Percentiles rank a stretch among this genome's conserved stretches.
These are phyloP conservation scores for Microtus obscurus DNA, from an alignment of 2,797 vertebrate genomes.

Conservation along the genomic window DNA sequence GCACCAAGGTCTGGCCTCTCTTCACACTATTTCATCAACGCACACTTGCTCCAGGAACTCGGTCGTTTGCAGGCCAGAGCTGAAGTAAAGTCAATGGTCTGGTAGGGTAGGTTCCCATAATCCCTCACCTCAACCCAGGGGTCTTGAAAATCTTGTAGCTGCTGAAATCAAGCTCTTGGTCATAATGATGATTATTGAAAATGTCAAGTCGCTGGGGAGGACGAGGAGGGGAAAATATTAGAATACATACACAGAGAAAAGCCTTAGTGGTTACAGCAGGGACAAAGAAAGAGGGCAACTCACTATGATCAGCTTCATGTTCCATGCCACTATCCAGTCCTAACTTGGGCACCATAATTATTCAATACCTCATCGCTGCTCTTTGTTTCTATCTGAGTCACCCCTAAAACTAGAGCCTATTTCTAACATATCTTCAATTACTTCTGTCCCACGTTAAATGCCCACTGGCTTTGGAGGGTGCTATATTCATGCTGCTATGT, in stretches of 20 bases:
- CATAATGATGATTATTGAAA: background rate
- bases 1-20: background rate
- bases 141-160: background rate
- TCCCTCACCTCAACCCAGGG: background rate
- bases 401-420: background rate
- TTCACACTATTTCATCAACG: background rate
- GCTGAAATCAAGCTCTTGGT: slow-evolving; percentile 25
- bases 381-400: background rate
- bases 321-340: background rate
- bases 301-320: background rate
- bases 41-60: background rate
- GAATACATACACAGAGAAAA: background rate
- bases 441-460: background rate
- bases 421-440: background rate
- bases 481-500: slow-evolving; percentile 27
- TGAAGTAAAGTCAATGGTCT: slow-evolving; percentile 8
- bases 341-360: background rate
- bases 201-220: background rate
- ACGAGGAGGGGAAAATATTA: background rate
- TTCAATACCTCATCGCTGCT: background rate
- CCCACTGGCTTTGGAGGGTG: slow-evolving; percentile 18
- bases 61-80: background rate
- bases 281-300: background rate
- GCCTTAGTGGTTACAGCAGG: background rate
- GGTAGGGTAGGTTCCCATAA: background rate